phyloP scores from a whole-genome alignment of 2,113 vertebrate genomes.

The Oreotrochilus melanogaster region DNA sequence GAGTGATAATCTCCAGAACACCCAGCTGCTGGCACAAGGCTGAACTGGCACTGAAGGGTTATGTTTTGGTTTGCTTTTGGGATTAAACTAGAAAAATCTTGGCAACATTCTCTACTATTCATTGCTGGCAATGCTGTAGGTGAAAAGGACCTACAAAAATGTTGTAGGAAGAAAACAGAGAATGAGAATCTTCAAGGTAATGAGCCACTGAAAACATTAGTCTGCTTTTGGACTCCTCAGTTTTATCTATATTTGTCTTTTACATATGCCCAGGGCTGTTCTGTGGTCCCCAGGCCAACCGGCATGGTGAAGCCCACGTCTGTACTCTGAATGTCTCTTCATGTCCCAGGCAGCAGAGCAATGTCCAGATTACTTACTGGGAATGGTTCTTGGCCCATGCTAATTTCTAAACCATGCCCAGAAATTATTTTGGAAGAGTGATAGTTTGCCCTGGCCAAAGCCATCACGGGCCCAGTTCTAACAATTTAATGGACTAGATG shows the following conservation, averaged over 20 bases:
- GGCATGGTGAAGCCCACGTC: not conserved
- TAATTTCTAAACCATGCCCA: slow-evolving; percentile 23
- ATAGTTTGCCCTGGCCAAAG: slow-evolving; percentile 32
- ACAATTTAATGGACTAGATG: not conserved
- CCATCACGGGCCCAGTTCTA: slow-evolving; percentile 10
- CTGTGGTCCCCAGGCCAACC: not conserved
- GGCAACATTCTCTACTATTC: not conserved
- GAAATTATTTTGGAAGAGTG: slow-evolving; percentile 37
- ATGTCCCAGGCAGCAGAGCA: not conserved
- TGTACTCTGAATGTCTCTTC: not conserved
- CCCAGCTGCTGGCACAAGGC: not conserved
- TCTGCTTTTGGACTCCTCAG: not conserved
- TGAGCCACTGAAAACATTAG: not conserved
- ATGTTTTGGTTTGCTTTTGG: slow-evolving; percentile 4
- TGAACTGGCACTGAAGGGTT: not conserved
- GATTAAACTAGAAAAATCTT: slow-evolving; percentile 36
- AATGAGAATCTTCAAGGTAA: not conserved
- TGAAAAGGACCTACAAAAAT: not conserved
- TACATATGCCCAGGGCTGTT: not conserved
- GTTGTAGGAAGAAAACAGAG: not conserved
- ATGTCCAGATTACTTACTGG: not conserved
- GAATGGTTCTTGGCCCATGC: not conserved
- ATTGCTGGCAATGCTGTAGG: not conserved
- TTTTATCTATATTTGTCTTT: not conserved
- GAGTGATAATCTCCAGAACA: slow-evolving; percentile 18